Conservation (phyloP, 2,797 vertebrate species). For the Melanotaenia trifasciata region DNA sequence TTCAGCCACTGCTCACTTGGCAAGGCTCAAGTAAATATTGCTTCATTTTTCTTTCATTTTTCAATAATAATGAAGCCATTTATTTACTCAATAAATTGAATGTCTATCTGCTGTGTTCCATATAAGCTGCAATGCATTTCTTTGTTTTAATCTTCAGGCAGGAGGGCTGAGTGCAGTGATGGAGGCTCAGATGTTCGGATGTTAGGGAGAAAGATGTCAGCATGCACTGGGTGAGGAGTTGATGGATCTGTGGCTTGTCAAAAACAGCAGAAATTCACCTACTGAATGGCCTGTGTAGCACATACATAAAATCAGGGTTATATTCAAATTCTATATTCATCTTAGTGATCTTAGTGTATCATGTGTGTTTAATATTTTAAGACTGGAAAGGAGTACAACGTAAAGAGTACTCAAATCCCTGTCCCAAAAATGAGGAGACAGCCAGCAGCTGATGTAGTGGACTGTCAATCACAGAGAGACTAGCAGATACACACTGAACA, state of each 20-base stretch:
- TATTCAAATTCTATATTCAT: constrained; percentile 7
- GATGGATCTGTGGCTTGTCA: constrained; percentile 15
- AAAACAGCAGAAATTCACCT: constrained; percentile 25
- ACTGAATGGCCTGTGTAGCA: background rate
- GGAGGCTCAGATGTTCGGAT: constrained; percentile 15
- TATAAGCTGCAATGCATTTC: background rate
- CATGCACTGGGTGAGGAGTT: background rate
- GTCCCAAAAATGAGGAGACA: too few species aligned
- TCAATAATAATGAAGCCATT: background rate
- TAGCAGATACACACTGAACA: too few species aligned
- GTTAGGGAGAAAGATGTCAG: background rate
- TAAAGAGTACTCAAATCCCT: too few species aligned
- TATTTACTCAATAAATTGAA: background rate
- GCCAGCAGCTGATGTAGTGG: too few species aligned
- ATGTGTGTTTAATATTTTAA: too few species aligned
- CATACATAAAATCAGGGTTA: constrained; percentile 16
- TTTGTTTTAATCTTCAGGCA: background rate
- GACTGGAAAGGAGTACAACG: too few species aligned
- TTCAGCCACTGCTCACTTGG: background rate
- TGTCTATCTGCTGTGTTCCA: background rate
- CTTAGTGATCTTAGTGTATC: constrained; percentile 12
- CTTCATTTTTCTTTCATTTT: background rate
- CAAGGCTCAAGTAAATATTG: background rate
- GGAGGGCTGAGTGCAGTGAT: background rate
- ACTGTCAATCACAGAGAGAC: too few species aligned